A percentile compares a stretch with the other conserved stretches of the same genome.
These are phyloP conservation scores for Pipistrellus nathusii DNA, from an alignment of 2,797 vertebrate species.

Conservation along the genomic window DNA sequence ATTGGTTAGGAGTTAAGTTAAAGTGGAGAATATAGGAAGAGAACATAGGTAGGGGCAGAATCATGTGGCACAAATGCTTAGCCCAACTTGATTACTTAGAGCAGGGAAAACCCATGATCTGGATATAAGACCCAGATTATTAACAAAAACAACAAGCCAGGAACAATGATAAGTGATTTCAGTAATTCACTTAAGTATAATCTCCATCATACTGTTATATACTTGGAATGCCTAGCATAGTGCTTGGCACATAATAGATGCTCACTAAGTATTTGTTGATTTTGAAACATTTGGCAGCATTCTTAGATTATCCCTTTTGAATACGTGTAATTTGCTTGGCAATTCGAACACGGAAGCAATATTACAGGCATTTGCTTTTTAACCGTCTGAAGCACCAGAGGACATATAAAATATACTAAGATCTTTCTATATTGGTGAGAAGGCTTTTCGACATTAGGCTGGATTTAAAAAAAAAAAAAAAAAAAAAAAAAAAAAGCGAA, in stretches of 20 bases:
- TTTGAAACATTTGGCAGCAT: conserved; percentile 36
- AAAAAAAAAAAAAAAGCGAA: conserved; percentile 35
- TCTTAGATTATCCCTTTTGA: conserved; percentile 35
- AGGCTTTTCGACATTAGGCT: conserved; percentile 27
- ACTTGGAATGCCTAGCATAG: neutral
- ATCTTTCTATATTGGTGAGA: neutral
- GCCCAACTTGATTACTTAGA: neutral
- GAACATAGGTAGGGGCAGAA: neutral
- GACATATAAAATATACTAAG: neutral
- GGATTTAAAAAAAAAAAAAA: neutral
- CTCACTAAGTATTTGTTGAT: conserved; percentile 49
- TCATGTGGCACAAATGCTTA: neutral
- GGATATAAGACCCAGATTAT: neutral
- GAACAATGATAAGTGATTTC: neutral
- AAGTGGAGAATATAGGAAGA: neutral
- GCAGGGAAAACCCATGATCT: neutral
- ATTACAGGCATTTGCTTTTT: conserved; percentile 36
- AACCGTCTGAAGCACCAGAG: conserved; percentile 30
- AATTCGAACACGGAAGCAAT: neutral
- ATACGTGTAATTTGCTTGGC: neutral
- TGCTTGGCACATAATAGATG: neutral
- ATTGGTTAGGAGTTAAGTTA: neutral
- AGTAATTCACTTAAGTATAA: conserved; percentile 36
- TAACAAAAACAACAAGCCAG: neutral
- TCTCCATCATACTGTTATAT: neutral